Evolutionary conservation across 1,140 invertebrate species (phyloP).

Genomic region (Steinernema feltiae): DNA sequence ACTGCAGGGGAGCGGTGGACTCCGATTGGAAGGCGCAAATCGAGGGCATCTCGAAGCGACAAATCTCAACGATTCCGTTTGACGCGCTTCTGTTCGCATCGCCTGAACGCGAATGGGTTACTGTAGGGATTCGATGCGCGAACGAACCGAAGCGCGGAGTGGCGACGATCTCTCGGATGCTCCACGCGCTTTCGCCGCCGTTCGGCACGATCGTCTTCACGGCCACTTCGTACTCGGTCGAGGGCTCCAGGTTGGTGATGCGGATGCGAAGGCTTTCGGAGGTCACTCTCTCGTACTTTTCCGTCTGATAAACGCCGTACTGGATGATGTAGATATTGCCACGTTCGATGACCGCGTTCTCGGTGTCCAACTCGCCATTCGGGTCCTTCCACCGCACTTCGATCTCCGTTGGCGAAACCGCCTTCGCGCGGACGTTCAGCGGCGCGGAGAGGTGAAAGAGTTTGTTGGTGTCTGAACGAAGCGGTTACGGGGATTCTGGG

Average conservation of each 20-base stretch:
- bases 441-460: conserved; percentile 33
- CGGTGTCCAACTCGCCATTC: conserved; percentile 30
- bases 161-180: conserved; percentile 31
- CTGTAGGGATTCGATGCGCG: neutral
- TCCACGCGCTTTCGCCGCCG: conserved; percentile 39
- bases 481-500: conserved; percentile 5
- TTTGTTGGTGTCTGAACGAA: neutral
- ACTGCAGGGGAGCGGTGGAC: conserved; percentile 15
- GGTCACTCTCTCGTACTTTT: conserved; percentile 25
- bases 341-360: conserved; percentile 21
- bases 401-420: conserved; percentile 28
- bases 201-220: conserved; percentile 35
- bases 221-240: conserved; percentile 33
- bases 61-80: neutral
- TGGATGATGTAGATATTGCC: conserved; percentile 15
- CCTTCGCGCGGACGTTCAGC: conserved; percentile 31
- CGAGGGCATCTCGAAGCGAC: conserved; percentile 12
- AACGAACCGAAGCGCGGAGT: conserved; percentile 21
- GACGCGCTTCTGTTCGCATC: neutral
- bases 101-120: neutral
- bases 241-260: conserved; percentile 27
- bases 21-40: conserved; percentile 21
- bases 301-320: conserved; percentile 29
- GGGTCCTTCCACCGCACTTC: conserved; percentile 44
- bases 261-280: conserved; percentile 24